Base-by-base conservation (phyloP, 2,113 vertebrate species). In the Nerophis ophidion region DNA sequence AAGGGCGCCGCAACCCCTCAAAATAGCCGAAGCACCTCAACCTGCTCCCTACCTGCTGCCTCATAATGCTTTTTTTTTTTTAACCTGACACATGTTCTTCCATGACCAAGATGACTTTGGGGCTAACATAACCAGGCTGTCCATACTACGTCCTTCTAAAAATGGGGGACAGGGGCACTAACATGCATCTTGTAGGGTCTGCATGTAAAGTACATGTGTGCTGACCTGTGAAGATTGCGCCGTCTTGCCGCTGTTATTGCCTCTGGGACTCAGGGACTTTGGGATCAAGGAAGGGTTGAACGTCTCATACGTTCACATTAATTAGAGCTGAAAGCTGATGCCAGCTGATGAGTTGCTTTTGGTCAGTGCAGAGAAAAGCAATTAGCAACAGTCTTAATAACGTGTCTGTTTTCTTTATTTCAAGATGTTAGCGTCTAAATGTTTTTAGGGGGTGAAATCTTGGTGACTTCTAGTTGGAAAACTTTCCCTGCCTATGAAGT, bases 371-470 rank as follows among this genome's bases (percentile, higher is more conserved):
- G 34, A 38, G 15, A 54, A 54, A 54, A 54, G 52, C n/a, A 11
- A 54, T 54, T 35, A 54, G 15, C 52, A 5, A 35, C 34, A 15
- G 34, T 38, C 52, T 54, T 54, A 38, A 53, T 53, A 53, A 54
- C 34, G 35, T 6, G 8, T 38, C 36, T 36, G n/a, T 38, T 54
- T 1, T 34, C 34, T 54, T 26, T 15, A 7, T 10, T 4, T 15
- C 7, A 54, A 54, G 34, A 54, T 54, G 52, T 54, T 54, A 36
- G 8, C 35, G 7, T 54, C 15, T 16, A 38, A 54, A 35, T 54
- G 36, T 53, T 53, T 53, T 6, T 14, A 36, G 10, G 51, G 6
- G 33, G 35, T 33, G 14, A 38, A 5, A 34, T 15, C 4, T 1
- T 8, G 33, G 35, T 15, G 34, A 38, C 14, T 6, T 15, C 36